Conservation (phyloP, 2,888 invertebrate species). For the Drosophila sordidula region DNA sequence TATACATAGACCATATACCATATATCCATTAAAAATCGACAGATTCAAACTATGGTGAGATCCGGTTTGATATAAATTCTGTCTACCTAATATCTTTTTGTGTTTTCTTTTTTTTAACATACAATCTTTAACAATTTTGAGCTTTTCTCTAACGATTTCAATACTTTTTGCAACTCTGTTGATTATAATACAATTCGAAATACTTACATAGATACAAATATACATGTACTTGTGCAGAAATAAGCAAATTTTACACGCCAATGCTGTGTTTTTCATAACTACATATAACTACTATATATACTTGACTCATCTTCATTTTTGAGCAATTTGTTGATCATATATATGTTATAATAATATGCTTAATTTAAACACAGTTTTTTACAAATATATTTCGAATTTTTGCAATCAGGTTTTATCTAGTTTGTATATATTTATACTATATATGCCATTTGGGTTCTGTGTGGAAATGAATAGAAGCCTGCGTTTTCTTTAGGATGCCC, state of each 20-base stretch:
- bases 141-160: conserved; percentile 34
- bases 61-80: conserved; percentile 8
- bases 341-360: conserved; percentile 13
- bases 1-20: conserved; percentile 22
- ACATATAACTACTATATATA: conserved; percentile 20
- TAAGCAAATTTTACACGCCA: conserved; percentile 35
- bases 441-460: conserved; percentile 14
- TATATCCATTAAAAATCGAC: conserved; percentile 17
- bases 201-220: conserved; percentile 56
- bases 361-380: conserved; percentile 21
- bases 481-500: conserved; percentile 75
- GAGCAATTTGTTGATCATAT: conserved; percentile 24
- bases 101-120: conserved; percentile 7
- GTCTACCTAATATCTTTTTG: conserved; percentile 3
- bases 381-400: conserved; percentile 28
- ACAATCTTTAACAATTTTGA: conserved; percentile 49
- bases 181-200: conserved; percentile 49
- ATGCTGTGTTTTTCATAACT: conserved; percentile 30
- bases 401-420: conserved; percentile 14
- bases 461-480: conserved; percentile 51
- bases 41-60: conserved; percentile 16
- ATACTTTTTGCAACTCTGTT: conserved; percentile 19
- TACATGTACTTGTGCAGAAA: conserved; percentile 50
- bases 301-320: conserved; percentile 1
- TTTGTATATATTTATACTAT: conserved; percentile 2